These are phyloP conservation scores for Ariopsis seemanni DNA, from an alignment of 2,113 vertebrate genomes.

Conservation along the genomic window DNA sequence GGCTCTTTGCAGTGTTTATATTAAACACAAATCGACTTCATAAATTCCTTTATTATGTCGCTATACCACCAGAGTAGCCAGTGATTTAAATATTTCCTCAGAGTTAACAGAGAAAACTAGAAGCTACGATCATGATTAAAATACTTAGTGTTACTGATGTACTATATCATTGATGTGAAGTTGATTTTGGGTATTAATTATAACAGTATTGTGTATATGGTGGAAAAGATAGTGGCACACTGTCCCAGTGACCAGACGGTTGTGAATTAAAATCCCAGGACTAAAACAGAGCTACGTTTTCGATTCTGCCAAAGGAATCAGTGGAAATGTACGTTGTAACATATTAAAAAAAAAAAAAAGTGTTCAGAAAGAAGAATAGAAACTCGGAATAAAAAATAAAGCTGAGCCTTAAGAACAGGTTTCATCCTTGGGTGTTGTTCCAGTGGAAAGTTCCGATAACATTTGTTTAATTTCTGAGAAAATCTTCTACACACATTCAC, in stretches of 20 bases:
- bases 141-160: neutral
- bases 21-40: neutral
- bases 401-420: neutral
- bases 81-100: neutral
- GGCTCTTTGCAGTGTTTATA: neutral
- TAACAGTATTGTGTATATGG: neutral
- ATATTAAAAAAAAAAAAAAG: neutral
- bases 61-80: neutral
- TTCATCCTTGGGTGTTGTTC: neutral
- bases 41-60: neutral
- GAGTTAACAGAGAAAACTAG: neutral
- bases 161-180: neutral
- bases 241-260: neutral
- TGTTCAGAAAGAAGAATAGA: neutral
- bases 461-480: constrained; percentile 22
- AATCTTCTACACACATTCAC: constrained; percentile 18
- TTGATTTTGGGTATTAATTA: neutral
- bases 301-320: neutral
- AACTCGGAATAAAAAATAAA: neutral
- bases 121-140: neutral
- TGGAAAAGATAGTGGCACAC: neutral
- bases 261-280: neutral
- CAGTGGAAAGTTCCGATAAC: constrained; percentile 37
- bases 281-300: neutral
- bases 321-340: neutral